Conservation (phyloP, 2,113 vertebrate species). For the Orthonyx spaldingii region DNA sequence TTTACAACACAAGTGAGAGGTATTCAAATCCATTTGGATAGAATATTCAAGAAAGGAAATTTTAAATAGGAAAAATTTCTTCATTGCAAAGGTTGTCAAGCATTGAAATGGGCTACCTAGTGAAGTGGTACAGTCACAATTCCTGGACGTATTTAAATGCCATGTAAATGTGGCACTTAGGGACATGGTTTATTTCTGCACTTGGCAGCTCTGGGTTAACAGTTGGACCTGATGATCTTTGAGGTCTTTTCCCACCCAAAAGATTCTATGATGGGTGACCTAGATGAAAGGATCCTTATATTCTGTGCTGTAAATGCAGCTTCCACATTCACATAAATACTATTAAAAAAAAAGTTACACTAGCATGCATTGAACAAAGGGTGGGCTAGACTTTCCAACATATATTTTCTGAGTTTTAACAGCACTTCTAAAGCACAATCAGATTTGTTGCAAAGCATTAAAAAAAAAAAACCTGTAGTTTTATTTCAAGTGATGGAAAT, state of each 20-base stretch:
- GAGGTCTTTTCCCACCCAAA: background rate
- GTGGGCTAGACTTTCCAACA: background rate
- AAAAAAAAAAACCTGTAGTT: background rate
- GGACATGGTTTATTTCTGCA: background rate
- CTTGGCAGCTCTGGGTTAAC: background rate
- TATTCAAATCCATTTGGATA: background rate
- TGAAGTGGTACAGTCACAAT: background rate
- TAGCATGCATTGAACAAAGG: background rate
- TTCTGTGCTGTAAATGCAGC: background rate
- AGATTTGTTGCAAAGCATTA: background rate
- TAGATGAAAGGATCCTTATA: background rate
- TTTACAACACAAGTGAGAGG: background rate
- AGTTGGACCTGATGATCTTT: background rate
- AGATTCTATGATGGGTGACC: background rate
- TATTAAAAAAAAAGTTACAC: background rate
- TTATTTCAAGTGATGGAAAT: background rate
- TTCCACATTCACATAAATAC: background rate
- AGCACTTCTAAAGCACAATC: background rate
- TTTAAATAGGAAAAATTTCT: background rate
- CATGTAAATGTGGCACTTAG: background rate
- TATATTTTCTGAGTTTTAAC: background rate
- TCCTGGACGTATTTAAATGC: background rate
- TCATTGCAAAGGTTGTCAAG: background rate
- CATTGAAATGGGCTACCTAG: background rate
- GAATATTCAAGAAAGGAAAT: background rate